Base-by-base conservation (phyloP, 2,797 vertebrate species). In the Gallinago solitaria region DNA sequence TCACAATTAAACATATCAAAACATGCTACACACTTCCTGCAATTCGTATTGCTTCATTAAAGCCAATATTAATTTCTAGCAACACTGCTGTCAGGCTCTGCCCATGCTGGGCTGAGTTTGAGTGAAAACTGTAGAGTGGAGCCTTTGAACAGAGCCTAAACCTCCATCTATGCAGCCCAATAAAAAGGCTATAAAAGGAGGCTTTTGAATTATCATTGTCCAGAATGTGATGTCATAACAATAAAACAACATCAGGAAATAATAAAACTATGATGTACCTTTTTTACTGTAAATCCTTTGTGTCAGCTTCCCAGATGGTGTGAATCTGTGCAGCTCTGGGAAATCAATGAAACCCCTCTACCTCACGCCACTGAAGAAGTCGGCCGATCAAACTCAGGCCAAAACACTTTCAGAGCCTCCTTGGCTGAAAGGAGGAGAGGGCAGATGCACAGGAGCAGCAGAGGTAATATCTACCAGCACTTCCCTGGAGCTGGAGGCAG, bases 201-300 rank as follows among this genome's bases (percentile, higher is more conserved):
- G 11, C 12, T 71, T 86, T 95, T 63, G 69, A 94, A 89, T 90
- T 74, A 85, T 50, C 18, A 3, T 64, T 90, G 77, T 82, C 39
- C 70, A 59, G 53, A 87, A 68, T 3, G 32, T 88, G 73, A 88
- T 70, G 51, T 88, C 74, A 50, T 82, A 79, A 89, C 48, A 79
- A 89, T 83, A 83, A 90, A 94, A 75, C 78, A 85, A 48, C 59
- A 82, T 70, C 60, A 89, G 60, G 82, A 95, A 91, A 91, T 45
- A 79, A 70, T 67, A 74, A 83, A 83, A 93, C 48, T 60, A 57
- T 5, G 7, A 89, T 92, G 70, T 60, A 87, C 64, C 45, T 93
- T 94, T 89, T 89, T 87, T 51, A 50, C 51, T 77, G 60, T 74
- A 87, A 90, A 87, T 80, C 74, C 50, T 87, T 61, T 79, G 32